Conservation (phyloP, 2,797 vertebrate genomes). For the Centroberyx gerrardi region DNA sequence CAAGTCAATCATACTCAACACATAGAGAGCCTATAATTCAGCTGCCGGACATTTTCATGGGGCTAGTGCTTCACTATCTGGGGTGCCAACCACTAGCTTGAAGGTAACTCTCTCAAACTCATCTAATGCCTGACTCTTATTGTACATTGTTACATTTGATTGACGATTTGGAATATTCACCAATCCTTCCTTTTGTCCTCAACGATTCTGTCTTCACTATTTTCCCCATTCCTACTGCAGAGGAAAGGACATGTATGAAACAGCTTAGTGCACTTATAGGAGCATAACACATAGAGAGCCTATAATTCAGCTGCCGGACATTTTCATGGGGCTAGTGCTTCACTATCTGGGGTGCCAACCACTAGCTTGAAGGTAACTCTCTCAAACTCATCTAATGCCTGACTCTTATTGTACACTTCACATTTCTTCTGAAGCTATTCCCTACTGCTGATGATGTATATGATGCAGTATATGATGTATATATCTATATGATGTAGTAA, state of each 20-base stretch:
- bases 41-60: not conserved
- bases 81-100: not conserved
- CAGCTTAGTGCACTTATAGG: too few relatives aligned
- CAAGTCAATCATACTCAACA: not conserved
- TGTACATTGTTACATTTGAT: too few relatives aligned
- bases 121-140: too few relatives aligned
- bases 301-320: not conserved
- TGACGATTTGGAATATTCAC: too few relatives aligned
- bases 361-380: not conserved
- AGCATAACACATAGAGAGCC: not conserved
- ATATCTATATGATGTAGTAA: too few relatives aligned
- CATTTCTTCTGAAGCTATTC: too few relatives aligned
- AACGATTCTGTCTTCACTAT: too few relatives aligned
- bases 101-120: not conserved
- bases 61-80: not conserved
- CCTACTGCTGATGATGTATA: too few relatives aligned
- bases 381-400: too few relatives aligned
- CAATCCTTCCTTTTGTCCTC: too few relatives aligned
- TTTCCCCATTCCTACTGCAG: not conserved
- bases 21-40: conserved; percentile 10
- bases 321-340: not conserved
- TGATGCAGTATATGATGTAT: too few relatives aligned
- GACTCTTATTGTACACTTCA: too few relatives aligned
- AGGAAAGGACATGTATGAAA: not conserved
- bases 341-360: not conserved